These are phyloP conservation scores for Neelides sp. DNA, from an alignment of 1,140 invertebrate genomes.

Conservation along the genomic window DNA sequence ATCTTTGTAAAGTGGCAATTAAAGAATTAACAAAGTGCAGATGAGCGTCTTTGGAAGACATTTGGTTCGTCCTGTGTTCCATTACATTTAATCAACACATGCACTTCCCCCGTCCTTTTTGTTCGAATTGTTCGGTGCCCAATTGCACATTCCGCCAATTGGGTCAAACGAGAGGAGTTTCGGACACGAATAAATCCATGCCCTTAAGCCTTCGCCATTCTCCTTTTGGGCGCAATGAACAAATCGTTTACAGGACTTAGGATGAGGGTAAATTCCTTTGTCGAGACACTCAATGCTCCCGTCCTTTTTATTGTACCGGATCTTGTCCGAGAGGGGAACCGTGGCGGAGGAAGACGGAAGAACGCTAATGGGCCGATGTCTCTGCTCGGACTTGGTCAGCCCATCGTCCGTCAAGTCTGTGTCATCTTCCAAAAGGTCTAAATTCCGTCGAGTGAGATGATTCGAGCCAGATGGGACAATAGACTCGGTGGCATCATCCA, in stretches of 20 bases:
- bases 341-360: background rate
- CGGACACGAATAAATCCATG: constrained; percentile 77
- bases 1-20: too few species aligned
- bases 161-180: constrained; percentile 70
- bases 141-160: constrained; percentile 77
- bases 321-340: constrained; percentile 44
- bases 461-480: background rate
- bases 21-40: too few species aligned
- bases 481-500: constrained; percentile 34
- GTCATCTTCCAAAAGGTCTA: too few species aligned
- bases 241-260: constrained; percentile 72
- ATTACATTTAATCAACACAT: constrained; percentile 19
- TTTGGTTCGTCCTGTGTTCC: too few species aligned
- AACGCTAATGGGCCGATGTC: too few species aligned
- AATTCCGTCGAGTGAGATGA: too few species aligned
- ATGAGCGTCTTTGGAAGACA: too few species aligned
- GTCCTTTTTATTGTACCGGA: constrained; percentile 41
- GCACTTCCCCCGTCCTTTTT: constrained; percentile 19
- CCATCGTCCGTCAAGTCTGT: background rate
- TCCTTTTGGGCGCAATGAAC: constrained; percentile 67
- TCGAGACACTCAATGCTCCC: constrained; percentile 66
- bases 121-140: constrained; percentile 50
- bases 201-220: constrained; percentile 50
- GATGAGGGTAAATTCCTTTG: constrained; percentile 76
- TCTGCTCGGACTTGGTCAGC: background rate